Evolutionary conservation across 2,888 invertebrate species (phyloP).

Genomic region (Amiota mariae): DNA sequence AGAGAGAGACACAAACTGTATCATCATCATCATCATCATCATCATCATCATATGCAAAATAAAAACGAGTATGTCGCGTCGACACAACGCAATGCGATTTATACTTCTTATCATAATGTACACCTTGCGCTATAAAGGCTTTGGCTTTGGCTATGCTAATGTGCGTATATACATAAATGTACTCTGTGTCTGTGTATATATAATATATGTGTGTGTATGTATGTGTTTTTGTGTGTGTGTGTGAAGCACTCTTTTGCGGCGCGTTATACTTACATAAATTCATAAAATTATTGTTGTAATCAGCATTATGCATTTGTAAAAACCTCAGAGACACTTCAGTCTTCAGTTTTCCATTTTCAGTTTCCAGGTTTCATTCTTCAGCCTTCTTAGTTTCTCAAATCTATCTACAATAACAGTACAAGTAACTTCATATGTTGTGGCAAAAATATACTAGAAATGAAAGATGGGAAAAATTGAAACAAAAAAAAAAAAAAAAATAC

Average conservation of each 20-base stretch:
- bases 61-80: neutral
- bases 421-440: too few relatives aligned
- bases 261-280: conserved; percentile 23
- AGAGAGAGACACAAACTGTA: too few relatives aligned
- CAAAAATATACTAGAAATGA: too few relatives aligned
- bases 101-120: conserved; percentile 50
- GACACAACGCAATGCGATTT: conserved; percentile 31
- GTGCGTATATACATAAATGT: too few relatives aligned
- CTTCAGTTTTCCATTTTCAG: too few relatives aligned
- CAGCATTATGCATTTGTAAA: conserved; percentile 72
- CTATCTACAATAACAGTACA: too few relatives aligned
- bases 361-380: too few relatives aligned
- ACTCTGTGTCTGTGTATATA: neutral
- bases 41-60: too few relatives aligned
- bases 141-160: neutral
- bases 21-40: too few relatives aligned
- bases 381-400: too few relatives aligned
- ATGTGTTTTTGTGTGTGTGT: neutral
- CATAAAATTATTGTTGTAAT: conserved; percentile 62
- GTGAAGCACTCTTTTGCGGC: neutral
- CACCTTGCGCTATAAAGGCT: conserved; percentile 40
- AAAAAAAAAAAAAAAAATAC: too few relatives aligned
- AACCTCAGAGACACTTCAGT: conserved; percentile 58
- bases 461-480: too few relatives aligned
- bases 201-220: neutral